Base-by-base conservation (phyloP, 2,888 invertebrate genomes). In the Arrhopalites spinosus region DNA sequence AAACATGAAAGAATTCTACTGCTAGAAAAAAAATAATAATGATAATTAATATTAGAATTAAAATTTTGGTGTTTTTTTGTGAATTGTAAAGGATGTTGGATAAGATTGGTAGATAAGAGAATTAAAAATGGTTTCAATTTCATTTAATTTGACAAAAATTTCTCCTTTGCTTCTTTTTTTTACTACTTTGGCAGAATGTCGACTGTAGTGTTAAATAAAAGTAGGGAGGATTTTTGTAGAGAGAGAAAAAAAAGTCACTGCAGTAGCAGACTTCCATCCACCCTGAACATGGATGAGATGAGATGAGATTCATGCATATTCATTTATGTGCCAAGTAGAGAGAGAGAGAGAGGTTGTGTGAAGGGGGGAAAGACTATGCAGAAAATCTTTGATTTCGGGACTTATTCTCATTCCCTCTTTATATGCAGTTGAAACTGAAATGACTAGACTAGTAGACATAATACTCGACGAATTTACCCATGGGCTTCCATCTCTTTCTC, bases 361-460 rank as follows among this genome's bases (percentile, higher is more conserved):
- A 61, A 61, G 66, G 73, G 56, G 63, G 72, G 66, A 63, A 70
- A 74, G 73, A 73, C 63, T 74, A 74, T 36, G 77, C 68, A 71
- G 74, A 78, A n/a, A 79, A 79, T 79, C 78, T 79, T 79, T 79
- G 79, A 79, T 79, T 79, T 79, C 78, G 75, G 73, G 64, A 78
- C 78, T 79, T 79, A 77, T 77, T 76, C 76, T 76, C 78, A 77
- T 73, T 78, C 69, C 72, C 78, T 73, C 71, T 79, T 66, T 77
- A 36, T 70, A 29, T 27, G 63, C 47, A 72, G 47, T 72, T 63
- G 63, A 74, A 70, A 76, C 76, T 72, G 76, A 76, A 79, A 78
- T 79, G 78, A 78, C n/a, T n/a, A n/a, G n/a, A n/a, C n/a, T n/a
- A n/a, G 78, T 72, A 73, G 77, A 74, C 76, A 78, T 78, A 75